Evolutionary conservation across 2,113 vertebrate genomes (phyloP).

Genomic region (Acrocephalus kingi): DNA sequence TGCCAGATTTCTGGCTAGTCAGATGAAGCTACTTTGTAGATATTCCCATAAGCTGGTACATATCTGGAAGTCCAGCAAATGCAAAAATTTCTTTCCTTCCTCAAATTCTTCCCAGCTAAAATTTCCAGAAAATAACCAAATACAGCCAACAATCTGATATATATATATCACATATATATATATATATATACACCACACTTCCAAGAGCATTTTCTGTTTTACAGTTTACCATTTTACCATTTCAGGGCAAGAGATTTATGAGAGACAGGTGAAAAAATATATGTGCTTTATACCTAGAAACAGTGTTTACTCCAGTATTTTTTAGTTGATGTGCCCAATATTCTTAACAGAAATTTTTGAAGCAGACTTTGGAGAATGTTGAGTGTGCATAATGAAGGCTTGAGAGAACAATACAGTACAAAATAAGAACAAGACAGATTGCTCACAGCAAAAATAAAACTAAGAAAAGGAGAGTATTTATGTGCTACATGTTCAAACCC

Average conservation of each 20-base stretch:
- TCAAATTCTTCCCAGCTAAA: neutral
- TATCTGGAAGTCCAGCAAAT: neutral
- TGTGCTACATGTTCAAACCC: neutral
- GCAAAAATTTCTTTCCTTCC: neutral
- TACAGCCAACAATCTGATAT: neutral
- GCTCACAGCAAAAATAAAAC: neutral
- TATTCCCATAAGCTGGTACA: neutral
- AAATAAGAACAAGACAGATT: neutral
- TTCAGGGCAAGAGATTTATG: neutral
- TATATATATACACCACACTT: neutral
- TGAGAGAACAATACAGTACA: neutral
- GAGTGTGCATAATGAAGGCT: neutral
- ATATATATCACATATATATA: too few relatives aligned
- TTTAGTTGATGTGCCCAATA: neutral
- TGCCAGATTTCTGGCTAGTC: neutral
- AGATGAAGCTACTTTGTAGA: neutral
- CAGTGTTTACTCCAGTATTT: neutral
- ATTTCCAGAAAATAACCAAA: neutral
- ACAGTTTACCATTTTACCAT: neutral
- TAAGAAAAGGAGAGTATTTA: neutral
- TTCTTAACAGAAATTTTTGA: neutral
- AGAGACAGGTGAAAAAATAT: neutral
- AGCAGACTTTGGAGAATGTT: neutral
- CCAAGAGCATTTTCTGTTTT: neutral
- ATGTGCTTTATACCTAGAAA: neutral